Evolutionary conservation across 2,888 invertebrate species (phyloP), one percentile per base, ranked within the genome.

Genomic region (Euzophera pinguis): DNA sequence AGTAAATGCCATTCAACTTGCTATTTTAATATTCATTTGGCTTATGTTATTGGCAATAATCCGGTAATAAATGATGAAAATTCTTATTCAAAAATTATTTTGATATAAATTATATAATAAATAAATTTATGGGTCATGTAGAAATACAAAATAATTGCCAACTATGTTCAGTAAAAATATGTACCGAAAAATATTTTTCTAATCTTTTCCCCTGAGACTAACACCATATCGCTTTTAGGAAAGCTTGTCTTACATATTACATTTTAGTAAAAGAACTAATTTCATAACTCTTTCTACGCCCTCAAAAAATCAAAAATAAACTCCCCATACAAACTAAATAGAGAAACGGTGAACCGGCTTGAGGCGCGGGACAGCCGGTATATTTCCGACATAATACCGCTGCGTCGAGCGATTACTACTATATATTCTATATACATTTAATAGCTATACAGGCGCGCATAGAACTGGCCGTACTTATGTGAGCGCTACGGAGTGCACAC

Each of bases 391-490:
- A 90, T 90, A 90, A 90, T 90, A 90, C 90, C 90, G 90, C 90
- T 90, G 90, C 90, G 90, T 90, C 90, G 90, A 90, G 90, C 90
- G 90, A 90, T 90, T 90, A 90, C 90, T 90, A 90, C 90, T 90
- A 90, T 90, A 90, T 90, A 90, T 90, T 90, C 90, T 89, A 90
- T 90, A 90, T 90, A 90, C 90, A 90, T 90, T 90, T 90, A 89
- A 90, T 89, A 90, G 89, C 89, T 90, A 90, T 90, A 90, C 89
- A 90, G 89, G 88, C 90, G 89, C 89, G 90, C 89, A 89, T 90
- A 90, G 90, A 90, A 90, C 89, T 89, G 88, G 89, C 89, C 89
- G 90, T 90, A 90, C 89, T 90, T 89, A 89, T 89, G 89, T 89
- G 89, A 90, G 90, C 89, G 86, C 87, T 84, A 73, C 81, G 81